phyloP scores from a whole-genome alignment of 2,113 vertebrate genomes.

The Serinus canaria region DNA sequence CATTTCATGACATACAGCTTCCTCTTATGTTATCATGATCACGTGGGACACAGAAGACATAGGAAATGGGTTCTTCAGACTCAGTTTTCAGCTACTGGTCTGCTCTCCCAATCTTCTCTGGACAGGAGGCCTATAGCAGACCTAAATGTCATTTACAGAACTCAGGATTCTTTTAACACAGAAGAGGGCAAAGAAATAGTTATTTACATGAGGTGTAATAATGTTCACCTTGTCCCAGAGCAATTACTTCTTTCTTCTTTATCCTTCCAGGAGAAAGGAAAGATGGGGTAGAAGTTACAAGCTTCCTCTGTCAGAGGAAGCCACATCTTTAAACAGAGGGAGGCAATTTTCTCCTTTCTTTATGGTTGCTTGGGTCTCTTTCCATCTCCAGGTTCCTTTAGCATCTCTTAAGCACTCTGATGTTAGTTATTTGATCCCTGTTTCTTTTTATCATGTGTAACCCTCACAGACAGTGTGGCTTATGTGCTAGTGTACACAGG shows the following conservation, averaged over 20 bases:
- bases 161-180: background rate
- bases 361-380: background rate
- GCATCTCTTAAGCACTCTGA: background rate
- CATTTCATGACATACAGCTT: background rate
- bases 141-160: background rate
- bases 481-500: background rate
- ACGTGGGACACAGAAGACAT: background rate
- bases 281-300: background rate
- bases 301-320: background rate
- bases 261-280: background rate
- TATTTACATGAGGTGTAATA: background rate
- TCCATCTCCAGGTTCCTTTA: background rate
- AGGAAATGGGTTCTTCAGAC: background rate
- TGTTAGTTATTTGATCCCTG: background rate
- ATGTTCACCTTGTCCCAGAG: background rate
- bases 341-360: background rate
- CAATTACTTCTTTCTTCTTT: background rate
- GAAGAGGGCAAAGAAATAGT: background rate
- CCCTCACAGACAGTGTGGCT: background rate
- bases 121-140: background rate
- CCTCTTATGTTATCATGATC: background rate
- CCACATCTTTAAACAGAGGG: background rate
- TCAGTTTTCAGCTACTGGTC: background rate
- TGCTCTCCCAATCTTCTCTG: background rate
- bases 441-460: background rate